These are phyloP conservation scores for Danaus chrysippus DNA, from an alignment of 2,888 invertebrate genomes.

Conservation along the genomic window DNA sequence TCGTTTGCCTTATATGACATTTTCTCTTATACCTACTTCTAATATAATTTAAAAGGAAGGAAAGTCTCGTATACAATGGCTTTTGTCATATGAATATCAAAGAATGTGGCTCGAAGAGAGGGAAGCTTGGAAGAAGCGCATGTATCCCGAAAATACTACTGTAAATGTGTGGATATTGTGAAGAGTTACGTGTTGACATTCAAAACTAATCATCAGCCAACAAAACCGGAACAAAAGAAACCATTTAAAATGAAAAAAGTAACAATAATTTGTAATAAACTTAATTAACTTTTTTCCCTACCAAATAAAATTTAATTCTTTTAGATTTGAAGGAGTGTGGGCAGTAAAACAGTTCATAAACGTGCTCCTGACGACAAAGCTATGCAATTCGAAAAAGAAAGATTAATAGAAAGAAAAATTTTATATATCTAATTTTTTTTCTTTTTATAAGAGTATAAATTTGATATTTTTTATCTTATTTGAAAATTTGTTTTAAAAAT, in stretches of 20 bases:
- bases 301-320: slow-evolving; percentile 11
- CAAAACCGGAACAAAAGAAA: slow-evolving; percentile 70
- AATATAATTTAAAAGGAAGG: slow-evolving; percentile 53
- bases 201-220: slow-evolving; percentile 60
- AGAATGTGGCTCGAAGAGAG: slow-evolving; percentile 79
- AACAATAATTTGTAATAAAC: slow-evolving; percentile 17
- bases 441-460: slow-evolving; percentile 16
- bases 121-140: slow-evolving; percentile 73
- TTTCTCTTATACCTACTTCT: neutral
- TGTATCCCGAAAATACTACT: slow-evolving; percentile 70
- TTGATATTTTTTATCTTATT: neutral
- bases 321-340: slow-evolving; percentile 60
- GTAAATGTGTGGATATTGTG: slow-evolving; percentile 65
- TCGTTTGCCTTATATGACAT: neutral
- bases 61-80: slow-evolving; percentile 61
- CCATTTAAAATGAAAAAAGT: slow-evolving; percentile 73
- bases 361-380: slow-evolving; percentile 57
- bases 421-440: slow-evolving; percentile 66
- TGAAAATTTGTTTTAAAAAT: neutral
- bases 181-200: slow-evolving; percentile 70
- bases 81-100: slow-evolving; percentile 78
- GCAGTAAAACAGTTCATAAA: slow-evolving; percentile 51
- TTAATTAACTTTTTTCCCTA: neutral
- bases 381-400: slow-evolving; percentile 45
- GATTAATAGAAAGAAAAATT: slow-evolving; percentile 41